These are phyloP conservation scores for Diorhabda sublineata DNA, from an alignment of 1,140 invertebrate genomes.

Conservation along the genomic window DNA sequence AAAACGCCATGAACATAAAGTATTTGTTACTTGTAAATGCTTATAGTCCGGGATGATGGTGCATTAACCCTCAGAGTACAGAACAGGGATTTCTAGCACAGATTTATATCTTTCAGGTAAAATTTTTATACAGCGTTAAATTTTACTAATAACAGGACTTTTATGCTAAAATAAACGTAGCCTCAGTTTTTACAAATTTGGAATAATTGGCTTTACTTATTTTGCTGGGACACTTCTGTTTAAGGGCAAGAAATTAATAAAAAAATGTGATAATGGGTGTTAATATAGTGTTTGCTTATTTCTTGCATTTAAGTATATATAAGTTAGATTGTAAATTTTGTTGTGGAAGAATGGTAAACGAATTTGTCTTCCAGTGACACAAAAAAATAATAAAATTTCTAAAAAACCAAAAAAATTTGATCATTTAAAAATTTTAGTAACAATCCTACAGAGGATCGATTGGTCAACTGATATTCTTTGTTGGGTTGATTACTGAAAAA, in stretches of 20 bases:
- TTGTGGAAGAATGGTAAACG: conserved; percentile 39
- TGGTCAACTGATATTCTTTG: background rate
- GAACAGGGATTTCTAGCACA: too few relatives aligned
- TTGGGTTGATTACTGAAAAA: conserved; percentile 2
- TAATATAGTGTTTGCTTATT: conserved; percentile 38
- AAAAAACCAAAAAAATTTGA: conserved; percentile 7
- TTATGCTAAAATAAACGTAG: too few relatives aligned
- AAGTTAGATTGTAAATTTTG: conserved; percentile 41
- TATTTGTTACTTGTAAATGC: too few relatives aligned
- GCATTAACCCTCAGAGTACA: too few relatives aligned
- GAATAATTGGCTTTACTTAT: conserved; percentile 15
- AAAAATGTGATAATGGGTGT: conserved; percentile 36
- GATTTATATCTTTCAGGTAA: too few relatives aligned
- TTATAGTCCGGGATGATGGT: too few relatives aligned
- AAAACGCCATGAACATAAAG: too few relatives aligned
- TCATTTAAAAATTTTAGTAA: background rate
- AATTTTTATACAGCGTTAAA: too few relatives aligned
- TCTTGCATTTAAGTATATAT: conserved; percentile 38
- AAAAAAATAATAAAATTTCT: conserved; percentile 38
- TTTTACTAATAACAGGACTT: too few relatives aligned
- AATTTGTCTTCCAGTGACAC: conserved; percentile 42
- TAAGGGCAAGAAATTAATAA: conserved; percentile 27
- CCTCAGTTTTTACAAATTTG: background rate
- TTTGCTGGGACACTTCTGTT: conserved; percentile 14
- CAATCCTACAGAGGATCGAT: background rate